Evolutionary conservation across 92 coral and sea anemone species (phyloP).

Genomic region (Palythoa grandis): DNA sequence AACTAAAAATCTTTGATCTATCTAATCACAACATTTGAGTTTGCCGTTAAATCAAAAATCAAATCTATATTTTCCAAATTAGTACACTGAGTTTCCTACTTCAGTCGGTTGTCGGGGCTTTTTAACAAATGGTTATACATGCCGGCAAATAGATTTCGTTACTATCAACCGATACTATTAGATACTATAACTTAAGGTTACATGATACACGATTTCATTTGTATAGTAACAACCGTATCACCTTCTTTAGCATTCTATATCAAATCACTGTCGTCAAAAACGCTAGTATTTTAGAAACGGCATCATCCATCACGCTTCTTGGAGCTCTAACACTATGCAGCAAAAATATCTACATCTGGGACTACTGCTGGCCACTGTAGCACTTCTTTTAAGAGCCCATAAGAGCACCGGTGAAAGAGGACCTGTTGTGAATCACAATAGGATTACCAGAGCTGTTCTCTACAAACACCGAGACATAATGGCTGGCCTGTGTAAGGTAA

Average conservation of each 20-base stretch:
- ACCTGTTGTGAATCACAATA: conserved; percentile 69
- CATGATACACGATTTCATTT: neutral
- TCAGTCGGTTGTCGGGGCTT: neutral
- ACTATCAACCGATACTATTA: neutral
- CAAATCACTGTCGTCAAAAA: neutral
- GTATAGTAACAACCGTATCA: neutral
- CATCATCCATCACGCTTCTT: neutral
- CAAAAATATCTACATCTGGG: conserved; percentile 40
- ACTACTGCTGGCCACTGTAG: neutral
- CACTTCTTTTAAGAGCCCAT: conserved; percentile 66
- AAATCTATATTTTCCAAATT: neutral
- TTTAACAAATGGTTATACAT: neutral
- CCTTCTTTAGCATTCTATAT: neutral
- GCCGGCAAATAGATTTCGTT: neutral
- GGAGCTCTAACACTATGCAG: conserved; percentile 7
- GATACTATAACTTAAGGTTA: neutral
- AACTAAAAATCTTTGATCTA: too few relatives aligned
- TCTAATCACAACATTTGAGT: neutral
- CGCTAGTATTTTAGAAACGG: neutral
- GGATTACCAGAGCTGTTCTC: conserved; percentile 95
- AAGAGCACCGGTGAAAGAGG: conserved; percentile 91
- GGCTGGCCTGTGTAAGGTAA: conserved; percentile 71
- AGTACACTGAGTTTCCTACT: neutral
- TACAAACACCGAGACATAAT: conserved; percentile 88
- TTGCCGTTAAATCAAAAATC: neutral